Evolutionary conservation across 1,140 invertebrate genomes (phyloP).

Genomic region (Plodia interpunctella): DNA sequence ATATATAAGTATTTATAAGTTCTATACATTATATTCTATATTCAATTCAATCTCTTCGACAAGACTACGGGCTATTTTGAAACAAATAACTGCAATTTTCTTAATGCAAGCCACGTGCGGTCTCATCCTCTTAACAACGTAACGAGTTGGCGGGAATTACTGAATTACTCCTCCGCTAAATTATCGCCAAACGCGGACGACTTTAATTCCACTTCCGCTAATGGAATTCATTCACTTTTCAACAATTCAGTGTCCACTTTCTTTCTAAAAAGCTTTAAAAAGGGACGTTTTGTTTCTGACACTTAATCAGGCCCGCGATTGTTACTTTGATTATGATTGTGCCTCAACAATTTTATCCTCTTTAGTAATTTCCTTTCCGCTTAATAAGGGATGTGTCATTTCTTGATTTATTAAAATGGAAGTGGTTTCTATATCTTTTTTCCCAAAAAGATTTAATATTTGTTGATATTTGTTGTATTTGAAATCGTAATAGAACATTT

Average conservation of each 20-base stretch:
- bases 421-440: too few relatives aligned
- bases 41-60: too few relatives aligned
- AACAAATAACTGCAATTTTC: too few relatives aligned
- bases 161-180: slow-evolving; percentile 30
- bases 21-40: too few relatives aligned
- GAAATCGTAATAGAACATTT: too few relatives aligned
- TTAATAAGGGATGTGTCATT: neutral
- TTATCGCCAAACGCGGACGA: slow-evolving; percentile 28
- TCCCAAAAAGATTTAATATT: too few relatives aligned
- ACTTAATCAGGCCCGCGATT: slow-evolving; percentile 30
- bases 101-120: too few relatives aligned
- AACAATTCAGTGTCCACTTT: slow-evolving; percentile 39
- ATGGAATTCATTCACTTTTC: slow-evolving; percentile 47
- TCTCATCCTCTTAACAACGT: slow-evolving; percentile 14
- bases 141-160: slow-evolving; percentile 20
- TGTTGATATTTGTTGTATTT: too few relatives aligned
- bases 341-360: slow-evolving; percentile 11
- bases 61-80: too few relatives aligned
- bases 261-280: slow-evolving; percentile 29
- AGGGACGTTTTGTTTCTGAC: slow-evolving; percentile 34
- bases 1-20: too few relatives aligned
- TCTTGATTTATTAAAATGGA: neutral
- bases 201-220: slow-evolving; percentile 42
- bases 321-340: slow-evolving; percentile 27
- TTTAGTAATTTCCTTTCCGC: neutral